Evolutionary conservation across 2,888 invertebrate species (phyloP), one percentile per base, ranked within the genome.

Genomic region (Plemyria rubiginata): DNA sequence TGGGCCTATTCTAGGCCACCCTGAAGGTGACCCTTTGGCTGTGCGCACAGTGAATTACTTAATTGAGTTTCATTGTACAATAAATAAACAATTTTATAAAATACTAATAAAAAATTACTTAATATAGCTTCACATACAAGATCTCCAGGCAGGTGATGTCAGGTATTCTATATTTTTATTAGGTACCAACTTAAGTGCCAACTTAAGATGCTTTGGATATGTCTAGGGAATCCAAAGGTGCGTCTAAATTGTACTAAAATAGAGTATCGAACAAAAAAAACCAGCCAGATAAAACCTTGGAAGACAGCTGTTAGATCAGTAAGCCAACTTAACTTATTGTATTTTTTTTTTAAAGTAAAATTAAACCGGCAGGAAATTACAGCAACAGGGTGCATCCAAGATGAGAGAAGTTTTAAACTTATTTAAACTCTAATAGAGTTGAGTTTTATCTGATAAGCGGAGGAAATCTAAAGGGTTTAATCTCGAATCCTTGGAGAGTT

Each of bases 371-470:
- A 58, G 54, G 56, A 62, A 62, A 51, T 61, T 50, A 36, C 46
- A 41, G 59, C 48, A 48, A 57, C 54, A 59, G 8, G 29, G 52
- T 55, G 57, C 62, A 59, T 53, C 48, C 43, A 51, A 46, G 54
- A 70, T 67, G 70, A 53, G 66, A 65, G 62, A 71, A 70, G 58
- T 68, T 67, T 60, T 12, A 55, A 66, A 66, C 62, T 63, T 56
- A 49, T 54, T 61, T 62, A 54, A 32, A 54, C 48, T 62, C 50
- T 15, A 51, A 60, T 61, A 51, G 62, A 62, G 58, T 66, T 58
- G 57, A 60, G 56, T 56, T 64, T 63, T 45, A 64, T 59, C 56
- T 62, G 59, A 52, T 67, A 61, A 67, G 51, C 40, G 53, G 48
- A 22, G 54, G 28, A 54, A 56, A 59, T 63, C 59, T 51, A 12